phyloP scores from a whole-genome alignment of 2,888 invertebrate species.

The Drosophila leonis region DNA sequence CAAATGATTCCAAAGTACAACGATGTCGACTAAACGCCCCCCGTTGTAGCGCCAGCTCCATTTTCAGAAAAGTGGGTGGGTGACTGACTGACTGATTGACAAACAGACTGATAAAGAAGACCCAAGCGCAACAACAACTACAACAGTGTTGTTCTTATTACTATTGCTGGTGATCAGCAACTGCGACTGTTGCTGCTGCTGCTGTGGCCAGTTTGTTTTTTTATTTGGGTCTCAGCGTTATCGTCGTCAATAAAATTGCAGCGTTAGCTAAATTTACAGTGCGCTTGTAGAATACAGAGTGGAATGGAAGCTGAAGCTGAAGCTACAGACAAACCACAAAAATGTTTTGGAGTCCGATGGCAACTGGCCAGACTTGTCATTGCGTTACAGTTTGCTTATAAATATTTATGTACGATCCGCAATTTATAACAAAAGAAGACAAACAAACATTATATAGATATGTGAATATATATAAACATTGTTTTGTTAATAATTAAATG shows the following conservation, averaged over 20 bases:
- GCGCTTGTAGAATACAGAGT: constrained; percentile 46
- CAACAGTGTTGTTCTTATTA: constrained; percentile 5
- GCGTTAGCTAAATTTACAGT: constrained; percentile 53
- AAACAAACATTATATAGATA: constrained; percentile 3
- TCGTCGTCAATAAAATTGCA: constrained; percentile 58
- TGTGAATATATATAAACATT: not conserved
- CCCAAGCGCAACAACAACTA: constrained; percentile 35
- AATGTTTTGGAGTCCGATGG: constrained; percentile 2
- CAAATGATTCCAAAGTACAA: constrained; percentile 71
- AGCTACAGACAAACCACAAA: not conserved
- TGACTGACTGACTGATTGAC: constrained; percentile 21
- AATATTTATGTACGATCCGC: not conserved
- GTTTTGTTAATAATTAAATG: constrained; percentile 12
- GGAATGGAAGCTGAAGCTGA: not conserved
- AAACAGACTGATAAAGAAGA: constrained; percentile 18
- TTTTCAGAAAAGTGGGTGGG: constrained; percentile 48
- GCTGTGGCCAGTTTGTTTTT: constrained; percentile 32
- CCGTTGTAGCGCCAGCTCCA: constrained; percentile 33
- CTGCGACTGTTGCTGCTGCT: constrained; percentile 17
- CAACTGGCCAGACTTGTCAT: constrained; percentile 20
- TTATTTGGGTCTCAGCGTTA: constrained; percentile 71
- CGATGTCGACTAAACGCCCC: constrained; percentile 47
- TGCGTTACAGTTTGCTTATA: constrained; percentile 6
- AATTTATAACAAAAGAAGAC: not conserved
- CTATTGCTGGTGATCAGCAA: not conserved